A percentile compares a stretch with the other conserved stretches of the same genome.
Evolutionary conservation across 2,888 invertebrate species (phyloP).

Genomic region (Dascillus cervinus): DNA sequence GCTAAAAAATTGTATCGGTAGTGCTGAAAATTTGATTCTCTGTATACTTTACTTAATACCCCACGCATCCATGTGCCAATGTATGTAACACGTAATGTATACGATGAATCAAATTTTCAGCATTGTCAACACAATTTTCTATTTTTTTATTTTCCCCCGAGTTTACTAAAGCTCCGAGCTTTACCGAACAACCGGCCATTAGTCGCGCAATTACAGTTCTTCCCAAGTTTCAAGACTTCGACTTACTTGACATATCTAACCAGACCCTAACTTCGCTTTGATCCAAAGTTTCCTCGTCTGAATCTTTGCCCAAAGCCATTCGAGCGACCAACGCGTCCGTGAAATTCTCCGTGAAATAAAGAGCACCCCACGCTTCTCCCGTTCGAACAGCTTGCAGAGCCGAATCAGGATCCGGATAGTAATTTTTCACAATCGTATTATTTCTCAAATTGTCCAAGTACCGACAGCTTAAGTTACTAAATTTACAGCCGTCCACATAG

Average conservation of each 20-base stretch:
- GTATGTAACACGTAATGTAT: too few species aligned
- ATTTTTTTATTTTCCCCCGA: too few species aligned
- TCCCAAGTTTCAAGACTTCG: too few species aligned
- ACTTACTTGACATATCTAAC: constrained; percentile 84
- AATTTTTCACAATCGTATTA: constrained; percentile 61
- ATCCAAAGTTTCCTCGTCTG: constrained; percentile 79
- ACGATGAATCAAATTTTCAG: too few species aligned
- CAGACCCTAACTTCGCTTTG: constrained; percentile 83
- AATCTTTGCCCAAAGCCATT: constrained; percentile 69
- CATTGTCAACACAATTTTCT: too few species aligned
- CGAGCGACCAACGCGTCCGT: constrained; percentile 78
- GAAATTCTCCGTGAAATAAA: constrained; percentile 85
- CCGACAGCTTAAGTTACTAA: constrained; percentile 67
- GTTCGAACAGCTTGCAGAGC: constrained; percentile 65
- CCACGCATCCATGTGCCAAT: too few species aligned
- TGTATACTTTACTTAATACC: too few species aligned
- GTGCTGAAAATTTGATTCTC: too few species aligned
- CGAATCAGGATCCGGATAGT: constrained; percentile 56
- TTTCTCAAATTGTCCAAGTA: constrained; percentile 70
- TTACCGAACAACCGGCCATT: too few species aligned
- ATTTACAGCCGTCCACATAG: constrained; percentile 56
- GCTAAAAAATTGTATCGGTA: too few species aligned
- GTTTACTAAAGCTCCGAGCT: too few species aligned
- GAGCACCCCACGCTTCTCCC: constrained; percentile 82
- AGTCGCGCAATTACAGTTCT: too few species aligned